Percentiles rank a stretch among this genome's conserved stretches.
Conservation (phyloP, 2,113 vertebrate species). For the Nibea albiflora region DNA sequence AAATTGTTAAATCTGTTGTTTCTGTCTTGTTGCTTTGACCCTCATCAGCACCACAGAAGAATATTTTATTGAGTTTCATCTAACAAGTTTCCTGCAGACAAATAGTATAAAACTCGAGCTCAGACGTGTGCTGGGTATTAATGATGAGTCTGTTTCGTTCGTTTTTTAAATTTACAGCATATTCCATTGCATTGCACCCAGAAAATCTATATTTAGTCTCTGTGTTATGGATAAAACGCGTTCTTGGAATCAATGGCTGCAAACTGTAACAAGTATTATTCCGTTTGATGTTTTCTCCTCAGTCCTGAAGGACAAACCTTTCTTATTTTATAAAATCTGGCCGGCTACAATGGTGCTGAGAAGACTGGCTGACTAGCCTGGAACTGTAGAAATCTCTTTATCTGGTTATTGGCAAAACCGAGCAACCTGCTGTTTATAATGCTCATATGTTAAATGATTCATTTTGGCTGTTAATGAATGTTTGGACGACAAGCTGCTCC, state of each 20-base stretch:
- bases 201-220: background rate
- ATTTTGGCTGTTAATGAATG: background rate
- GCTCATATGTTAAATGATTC: background rate
- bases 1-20: conserved; percentile 40
- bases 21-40: background rate
- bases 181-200: background rate
- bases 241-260: background rate
- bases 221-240: background rate
- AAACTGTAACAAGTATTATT: conserved; percentile 1
- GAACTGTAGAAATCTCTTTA: background rate
- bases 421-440: background rate
- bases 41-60: background rate
- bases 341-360: background rate
- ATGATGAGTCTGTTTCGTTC: background rate
- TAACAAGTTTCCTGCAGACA: background rate
- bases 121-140: background rate
- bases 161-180: background rate
- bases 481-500: background rate
- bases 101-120: background rate
- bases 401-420: background rate
- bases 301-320: background rate
- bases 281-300: background rate
- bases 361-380: background rate
- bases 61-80: background rate
- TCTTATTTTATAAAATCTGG: background rate